Conservation (phyloP, 2,113 vertebrate genomes). For the Grammomys dolichurus region DNA sequence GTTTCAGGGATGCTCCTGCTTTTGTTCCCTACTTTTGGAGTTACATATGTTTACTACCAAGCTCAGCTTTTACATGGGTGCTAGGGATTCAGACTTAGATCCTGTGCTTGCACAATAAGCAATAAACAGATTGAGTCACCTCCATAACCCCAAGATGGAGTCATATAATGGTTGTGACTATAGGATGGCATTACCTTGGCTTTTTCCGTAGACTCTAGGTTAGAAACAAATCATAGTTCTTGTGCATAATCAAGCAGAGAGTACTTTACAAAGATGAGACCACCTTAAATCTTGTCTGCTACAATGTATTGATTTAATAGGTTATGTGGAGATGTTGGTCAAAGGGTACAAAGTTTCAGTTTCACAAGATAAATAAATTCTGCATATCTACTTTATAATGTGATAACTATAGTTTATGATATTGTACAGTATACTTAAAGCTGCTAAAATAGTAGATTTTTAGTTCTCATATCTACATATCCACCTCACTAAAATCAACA, state of each 20-base stretch:
- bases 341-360: neutral
- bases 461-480: neutral
- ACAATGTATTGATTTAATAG: conserved; percentile 2
- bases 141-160: neutral
- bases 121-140: neutral
- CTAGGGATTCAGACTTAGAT: neutral
- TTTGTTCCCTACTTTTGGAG: neutral
- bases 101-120: neutral
- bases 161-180: neutral
- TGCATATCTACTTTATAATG: neutral
- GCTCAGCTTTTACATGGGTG: neutral
- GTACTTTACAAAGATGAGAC: neutral
- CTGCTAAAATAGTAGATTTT: neutral
- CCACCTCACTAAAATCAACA: no score
- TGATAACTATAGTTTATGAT: neutral
- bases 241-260: neutral
- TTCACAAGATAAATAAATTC: neutral
- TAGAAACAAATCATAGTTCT: neutral
- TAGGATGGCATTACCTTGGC: neutral
- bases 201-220: neutral
- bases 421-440: neutral
- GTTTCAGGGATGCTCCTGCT: neutral
- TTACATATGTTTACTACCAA: neutral
- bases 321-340: neutral
- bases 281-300: neutral